phyloP scores from a whole-genome alignment of 2,113 vertebrate genomes.

The Nothocercus nigrocapillus region DNA sequence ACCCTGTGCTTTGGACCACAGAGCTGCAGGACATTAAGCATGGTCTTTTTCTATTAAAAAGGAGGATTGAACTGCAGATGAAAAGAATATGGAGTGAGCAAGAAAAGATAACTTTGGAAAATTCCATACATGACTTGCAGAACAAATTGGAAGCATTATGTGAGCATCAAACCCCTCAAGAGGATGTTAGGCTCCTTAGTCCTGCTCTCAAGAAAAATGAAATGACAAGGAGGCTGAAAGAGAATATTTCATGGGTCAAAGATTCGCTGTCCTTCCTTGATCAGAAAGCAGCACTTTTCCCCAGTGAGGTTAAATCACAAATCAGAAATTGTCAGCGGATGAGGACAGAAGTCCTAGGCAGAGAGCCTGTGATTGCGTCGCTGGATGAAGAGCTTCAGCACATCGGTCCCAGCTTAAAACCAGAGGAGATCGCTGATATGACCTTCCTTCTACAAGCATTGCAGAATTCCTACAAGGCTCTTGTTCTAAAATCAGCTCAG shows the following conservation, averaged over 20 bases:
- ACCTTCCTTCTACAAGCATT: conserved; percentile 76
- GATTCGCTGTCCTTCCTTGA: conserved; percentile 73
- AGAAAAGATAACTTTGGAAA: conserved; percentile 79
- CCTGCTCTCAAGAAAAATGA: conserved; percentile 75
- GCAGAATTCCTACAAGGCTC: conserved; percentile 80
- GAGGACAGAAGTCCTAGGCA: conserved; percentile 78
- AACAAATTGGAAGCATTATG: conserved; percentile 69
- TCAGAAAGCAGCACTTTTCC: conserved; percentile 81
- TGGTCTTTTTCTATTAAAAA: conserved; percentile 74
- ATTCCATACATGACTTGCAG: conserved; percentile 76
- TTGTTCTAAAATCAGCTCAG: conserved; percentile 78
- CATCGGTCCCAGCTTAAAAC: conserved; percentile 71
- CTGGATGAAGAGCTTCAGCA: conserved; percentile 79
- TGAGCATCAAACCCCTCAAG: conserved; percentile 58
- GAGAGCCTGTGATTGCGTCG: conserved; percentile 75
- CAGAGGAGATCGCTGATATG: conserved; percentile 75
- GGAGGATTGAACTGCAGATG: conserved; percentile 74
- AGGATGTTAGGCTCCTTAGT: conserved; percentile 25
- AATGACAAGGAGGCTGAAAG: conserved; percentile 77
- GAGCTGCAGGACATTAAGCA: conserved; percentile 80
- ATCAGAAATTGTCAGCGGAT: conserved; percentile 82
- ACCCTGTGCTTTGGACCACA: conserved; percentile 71
- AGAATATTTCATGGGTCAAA: conserved; percentile 83
- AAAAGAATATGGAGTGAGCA: conserved; percentile 79
- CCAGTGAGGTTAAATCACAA: conserved; percentile 83